Percentiles rank a stretch among this genome's conserved stretches.
Conservation (phyloP, 1,140 invertebrate species). For the Microplitis mediator region DNA sequence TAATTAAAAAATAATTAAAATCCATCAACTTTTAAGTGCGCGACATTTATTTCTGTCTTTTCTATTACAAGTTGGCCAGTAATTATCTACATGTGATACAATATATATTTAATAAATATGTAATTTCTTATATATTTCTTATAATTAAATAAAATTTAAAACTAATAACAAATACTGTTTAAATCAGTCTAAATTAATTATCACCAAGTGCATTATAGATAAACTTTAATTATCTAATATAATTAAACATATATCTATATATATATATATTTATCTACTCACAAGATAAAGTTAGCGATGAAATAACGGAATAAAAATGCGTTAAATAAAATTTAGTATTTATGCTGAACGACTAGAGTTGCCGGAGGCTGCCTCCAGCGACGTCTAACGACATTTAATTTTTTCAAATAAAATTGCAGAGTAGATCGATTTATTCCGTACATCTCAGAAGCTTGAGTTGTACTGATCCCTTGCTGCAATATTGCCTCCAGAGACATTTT, state of each 20-base stretch:
- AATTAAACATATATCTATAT: too few species aligned
- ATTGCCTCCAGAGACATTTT: slow-evolving; percentile 64
- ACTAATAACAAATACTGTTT: too few species aligned
- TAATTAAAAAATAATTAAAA: neutral
- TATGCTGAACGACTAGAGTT: slow-evolving; percentile 19
- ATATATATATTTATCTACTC: too few species aligned
- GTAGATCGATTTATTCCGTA: slow-evolving; percentile 66
- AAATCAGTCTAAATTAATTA: too few species aligned
- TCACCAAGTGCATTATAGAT: neutral
- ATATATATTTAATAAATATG: neutral
- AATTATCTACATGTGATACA: neutral
- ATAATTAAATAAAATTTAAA: too few species aligned
- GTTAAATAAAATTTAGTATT: neutral
- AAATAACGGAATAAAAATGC: too few species aligned
- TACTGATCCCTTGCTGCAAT: slow-evolving; percentile 62
- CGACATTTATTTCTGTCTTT: too few species aligned
- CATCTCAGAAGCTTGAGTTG: slow-evolving; percentile 62
- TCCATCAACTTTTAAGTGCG: neutral
- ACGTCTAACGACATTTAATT: slow-evolving; percentile 62
- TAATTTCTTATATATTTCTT: neutral
- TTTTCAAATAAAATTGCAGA: slow-evolving; percentile 66
- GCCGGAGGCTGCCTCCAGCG: slow-evolving; percentile 46
- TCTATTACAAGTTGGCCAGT: too few species aligned
- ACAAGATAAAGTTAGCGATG: too few species aligned
- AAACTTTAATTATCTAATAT: slow-evolving; percentile 29